Base-by-base conservation (phyloP, 2,888 invertebrate species). In the Luperina nickerlii region DNA sequence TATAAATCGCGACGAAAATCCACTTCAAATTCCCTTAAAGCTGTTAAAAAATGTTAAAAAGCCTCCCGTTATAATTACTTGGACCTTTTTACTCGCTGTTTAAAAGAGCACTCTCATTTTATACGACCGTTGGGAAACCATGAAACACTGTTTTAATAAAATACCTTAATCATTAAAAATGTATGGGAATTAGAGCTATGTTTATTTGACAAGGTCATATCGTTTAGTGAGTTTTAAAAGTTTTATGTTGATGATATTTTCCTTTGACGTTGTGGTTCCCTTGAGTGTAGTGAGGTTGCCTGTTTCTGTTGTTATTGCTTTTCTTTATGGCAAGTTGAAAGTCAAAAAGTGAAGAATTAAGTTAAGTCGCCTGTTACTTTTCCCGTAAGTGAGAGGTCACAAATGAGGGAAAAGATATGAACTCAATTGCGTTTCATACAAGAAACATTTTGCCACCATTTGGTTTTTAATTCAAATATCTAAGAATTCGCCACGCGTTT, bases 21-120 rank as follows among this genome's bases (percentile, higher is more conserved):
- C 85, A 90, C 88, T 91, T 88, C 79, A 87, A 85, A 87, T 87
- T 88, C 81, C 81, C 77, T 84, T 89, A 84, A 76, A 87, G 82
- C 89, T 87, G 87, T 89, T 90, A 90, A 89, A 87, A 91, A 91
- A 91, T 90, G 90, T 88, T 90, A 88, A 90, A 91, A 90, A 89
- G 88, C 86, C 87, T 85, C 74, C 85, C 82, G 84, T 87, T 88
- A 89, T 91, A 90, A 91, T 91, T 90, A 90, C 90, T 86, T 87
- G 82, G 83, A 89, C 89, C 91, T 91, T 92, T 91, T 90, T 88
- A 89, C 80, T 83, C 87, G 79, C 84, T 85, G 78, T 90, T 90
- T 86, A 85, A 90, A 87, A 86, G 89, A 89, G 87, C 87, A 87
- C 89, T 90, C 84, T 75, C 81, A 65, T 86, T 90, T 91, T 83